A percentile compares a stretch with the other conserved stretches of the same genome.
Evolutionary conservation across 2,888 invertebrate genomes (phyloP).

Genomic region (Scrobipalpa costella): DNA sequence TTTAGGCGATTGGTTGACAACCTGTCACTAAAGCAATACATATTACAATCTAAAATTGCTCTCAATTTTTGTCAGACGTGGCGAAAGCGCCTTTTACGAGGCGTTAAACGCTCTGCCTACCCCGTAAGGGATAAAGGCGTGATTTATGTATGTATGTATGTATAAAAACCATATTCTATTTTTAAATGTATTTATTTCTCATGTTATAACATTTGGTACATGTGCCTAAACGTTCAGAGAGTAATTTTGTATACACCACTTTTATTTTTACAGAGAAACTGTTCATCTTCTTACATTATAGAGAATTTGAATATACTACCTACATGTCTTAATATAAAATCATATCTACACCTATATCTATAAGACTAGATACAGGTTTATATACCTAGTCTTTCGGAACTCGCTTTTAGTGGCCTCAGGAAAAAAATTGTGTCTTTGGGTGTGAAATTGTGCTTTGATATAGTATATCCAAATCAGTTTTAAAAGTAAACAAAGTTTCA

Average conservation of each 20-base stretch:
- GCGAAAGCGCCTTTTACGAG: too few species aligned
- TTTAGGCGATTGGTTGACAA: too few species aligned
- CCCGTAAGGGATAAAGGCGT: too few species aligned
- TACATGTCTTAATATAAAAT: conserved; percentile 73
- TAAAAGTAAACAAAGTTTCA: background rate
- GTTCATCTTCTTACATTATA: conserved; percentile 53
- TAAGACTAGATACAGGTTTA: conserved; percentile 53
- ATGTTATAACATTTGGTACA: conserved; percentile 66
- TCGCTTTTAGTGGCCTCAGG: conserved; percentile 51
- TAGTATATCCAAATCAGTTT: background rate
- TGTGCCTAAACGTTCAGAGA: conserved; percentile 58
- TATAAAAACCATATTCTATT: conserved; percentile 44
- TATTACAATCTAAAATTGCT: too few species aligned
- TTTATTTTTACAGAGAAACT: conserved; percentile 59
- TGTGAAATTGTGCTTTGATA: background rate
- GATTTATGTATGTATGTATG: too few species aligned
- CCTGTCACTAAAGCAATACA: too few species aligned
- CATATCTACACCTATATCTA: conserved; percentile 71
- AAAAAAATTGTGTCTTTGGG: background rate
- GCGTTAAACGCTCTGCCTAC: too few species aligned
- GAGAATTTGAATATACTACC: conserved; percentile 76
- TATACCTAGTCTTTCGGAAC: conserved; percentile 63
- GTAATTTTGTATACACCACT: conserved; percentile 61
- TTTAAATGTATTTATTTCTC: conserved; percentile 60
- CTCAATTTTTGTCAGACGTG: too few species aligned